phyloP scores from a whole-genome alignment of 2,888 invertebrate genomes.

The Steinernema scapterisci region DNA sequence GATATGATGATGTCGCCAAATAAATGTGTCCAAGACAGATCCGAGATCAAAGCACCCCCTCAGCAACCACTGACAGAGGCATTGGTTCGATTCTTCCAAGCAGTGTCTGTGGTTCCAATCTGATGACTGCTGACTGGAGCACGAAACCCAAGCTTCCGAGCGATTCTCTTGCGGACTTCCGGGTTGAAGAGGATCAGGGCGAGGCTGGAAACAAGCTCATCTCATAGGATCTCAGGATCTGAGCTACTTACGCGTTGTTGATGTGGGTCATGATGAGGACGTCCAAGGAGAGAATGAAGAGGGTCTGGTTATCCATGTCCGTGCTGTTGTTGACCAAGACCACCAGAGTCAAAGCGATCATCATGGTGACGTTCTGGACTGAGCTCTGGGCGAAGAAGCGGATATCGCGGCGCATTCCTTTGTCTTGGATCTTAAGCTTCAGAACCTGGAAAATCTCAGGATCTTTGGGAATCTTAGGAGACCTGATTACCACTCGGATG shows the following conservation, averaged over 20 bases:
- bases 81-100: not conserved
- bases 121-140: not conserved
- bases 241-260: not conserved
- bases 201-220: not conserved
- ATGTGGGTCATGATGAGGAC: slow-evolving; percentile 24
- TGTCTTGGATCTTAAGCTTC: slow-evolving; percentile 9
- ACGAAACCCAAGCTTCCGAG: not conserved
- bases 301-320: slow-evolving; percentile 1
- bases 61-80: not conserved
- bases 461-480: not conserved
- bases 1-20: no score
- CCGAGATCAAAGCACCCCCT: no score
- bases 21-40: no score
- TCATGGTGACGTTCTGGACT: slow-evolving; percentile 23
- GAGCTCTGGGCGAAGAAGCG: slow-evolving; percentile 28
- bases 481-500: not conserved
- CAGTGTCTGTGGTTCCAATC: not conserved
- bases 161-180: not conserved
- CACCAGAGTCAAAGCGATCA: slow-evolving; percentile 15
- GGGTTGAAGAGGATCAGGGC: slow-evolving; percentile 26
- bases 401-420: slow-evolving; percentile 23
- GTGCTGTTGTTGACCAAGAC: slow-evolving; percentile 25
- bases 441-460: not conserved
- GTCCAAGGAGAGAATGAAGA: slow-evolving; percentile 21
- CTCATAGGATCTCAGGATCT: no score